These are phyloP conservation scores for Avahi laniger DNA, from an alignment of 2,797 vertebrate genomes.

Conservation along the genomic window DNA sequence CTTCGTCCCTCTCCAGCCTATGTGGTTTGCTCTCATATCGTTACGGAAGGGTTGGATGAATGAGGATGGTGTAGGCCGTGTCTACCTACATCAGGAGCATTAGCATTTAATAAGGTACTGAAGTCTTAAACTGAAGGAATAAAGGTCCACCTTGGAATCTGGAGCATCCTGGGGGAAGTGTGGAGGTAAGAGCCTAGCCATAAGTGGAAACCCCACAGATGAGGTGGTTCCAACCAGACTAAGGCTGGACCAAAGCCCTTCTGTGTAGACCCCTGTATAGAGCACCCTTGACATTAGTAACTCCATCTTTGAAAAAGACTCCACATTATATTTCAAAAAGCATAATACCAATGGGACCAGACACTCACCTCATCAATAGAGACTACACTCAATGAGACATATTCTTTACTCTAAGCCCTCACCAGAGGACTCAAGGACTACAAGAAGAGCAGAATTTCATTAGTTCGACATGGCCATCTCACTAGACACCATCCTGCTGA, in stretches of 20 bases:
- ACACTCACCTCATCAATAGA: not conserved
- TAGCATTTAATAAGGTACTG: not conserved
- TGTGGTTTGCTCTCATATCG: not conserved
- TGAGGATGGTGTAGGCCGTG: not conserved
- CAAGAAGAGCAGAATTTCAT: not conserved
- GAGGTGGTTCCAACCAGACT: not conserved
- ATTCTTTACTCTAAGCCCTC: not conserved
- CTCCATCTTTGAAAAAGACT: not conserved
- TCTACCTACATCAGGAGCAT: not conserved
- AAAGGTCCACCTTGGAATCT: not conserved
- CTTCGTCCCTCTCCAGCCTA: not conserved
- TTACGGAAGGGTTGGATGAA: not conserved
- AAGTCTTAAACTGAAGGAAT: not conserved
- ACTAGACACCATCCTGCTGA: not conserved
- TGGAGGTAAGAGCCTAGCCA: not conserved
- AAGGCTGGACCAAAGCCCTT: not conserved
- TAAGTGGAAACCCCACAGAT: not conserved
- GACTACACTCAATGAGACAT: not conserved
- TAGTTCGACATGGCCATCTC: not conserved
- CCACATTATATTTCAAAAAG: not conserved
- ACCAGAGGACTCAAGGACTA: not conserved
- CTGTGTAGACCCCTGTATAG: not conserved
- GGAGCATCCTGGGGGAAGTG: not conserved
- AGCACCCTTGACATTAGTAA: not conserved
- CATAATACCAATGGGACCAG: not conserved